Base-by-base conservation (phyloP, 1,140 invertebrate species). In the Andricus grossulariae region DNA sequence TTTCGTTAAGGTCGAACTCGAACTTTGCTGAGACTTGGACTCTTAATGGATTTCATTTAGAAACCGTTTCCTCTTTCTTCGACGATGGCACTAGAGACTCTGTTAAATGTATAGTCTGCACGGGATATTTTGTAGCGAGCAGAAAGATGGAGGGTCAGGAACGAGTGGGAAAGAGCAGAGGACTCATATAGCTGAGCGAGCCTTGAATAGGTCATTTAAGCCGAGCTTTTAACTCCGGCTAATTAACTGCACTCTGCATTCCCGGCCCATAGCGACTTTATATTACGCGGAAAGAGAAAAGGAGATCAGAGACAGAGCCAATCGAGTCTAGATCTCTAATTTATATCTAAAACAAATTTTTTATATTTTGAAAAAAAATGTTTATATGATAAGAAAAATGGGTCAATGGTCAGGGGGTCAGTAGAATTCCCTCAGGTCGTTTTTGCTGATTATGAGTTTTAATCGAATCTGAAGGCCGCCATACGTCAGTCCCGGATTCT, bases 161-260 rank as follows among this genome's bases (percentile, higher is more conserved):
- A 71, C 15, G 52, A 75, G 54, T 52, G 50, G 51, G 79, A 12
- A 19, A 25, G 55, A 83, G 50, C 50, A 49, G 21, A 18, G n/a
- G 79, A 78, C 78, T 85, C 77, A 72, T 70, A 51, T 75, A 52
- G 71, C 75, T 83, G 77, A 79, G 39, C 39, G 39, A 45, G 52
- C 78, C 71, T 50, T 85, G 84, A 85, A 85, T 85, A 83, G 82
- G 76, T 85, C 82, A 77, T 85, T 85, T 85, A 85, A 85, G 73
- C 78, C 49, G 73, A 79, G 80, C 84, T 85, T 82, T 85, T 83
- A 85, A 85, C 82, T 82, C 76, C 49, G 25, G 60, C 80, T 85
- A 85, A 85, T 85, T 83, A 85, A 85, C 78, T 82, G 80, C 74
- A 73, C 60, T 81, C 73, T 52, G 39, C 79, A 57, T 21, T 57